Conservation (phyloP, 2,797 vertebrate genomes). For the Pterois miles region DNA sequence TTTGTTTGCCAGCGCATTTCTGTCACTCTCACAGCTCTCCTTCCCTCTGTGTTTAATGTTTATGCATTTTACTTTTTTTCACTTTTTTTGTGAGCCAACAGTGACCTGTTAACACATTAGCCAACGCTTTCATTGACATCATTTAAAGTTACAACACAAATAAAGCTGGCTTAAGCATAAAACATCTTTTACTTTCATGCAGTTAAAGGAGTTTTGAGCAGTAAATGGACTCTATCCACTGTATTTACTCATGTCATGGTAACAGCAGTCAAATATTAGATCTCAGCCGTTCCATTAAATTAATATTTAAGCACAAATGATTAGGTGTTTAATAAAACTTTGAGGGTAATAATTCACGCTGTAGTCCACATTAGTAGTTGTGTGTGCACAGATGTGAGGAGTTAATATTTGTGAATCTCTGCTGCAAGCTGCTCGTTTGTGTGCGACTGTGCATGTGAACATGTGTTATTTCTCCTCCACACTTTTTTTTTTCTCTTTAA, state of each 20-base stretch:
- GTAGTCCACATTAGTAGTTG: constrained; percentile 4
- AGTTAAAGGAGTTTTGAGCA: not conserved
- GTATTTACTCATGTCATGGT: constrained; percentile 43
- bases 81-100: constrained; percentile 21
- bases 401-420: constrained; percentile 24
- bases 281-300: constrained; percentile 13
- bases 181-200: constrained; percentile 5
- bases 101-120: constrained; percentile 52
- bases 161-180: constrained; percentile 7
- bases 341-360: constrained; percentile 20
- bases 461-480: constrained; percentile 42
- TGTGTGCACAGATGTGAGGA: constrained; percentile 4
- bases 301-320: constrained; percentile 31
- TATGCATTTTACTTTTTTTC: constrained; percentile 40
- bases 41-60: constrained; percentile 63
- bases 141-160: constrained; percentile 27
- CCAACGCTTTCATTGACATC: constrained; percentile 28
- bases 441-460: constrained; percentile 34
- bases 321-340: constrained; percentile 43
- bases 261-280: constrained; percentile 43
- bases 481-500: not conserved
- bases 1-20: constrained; percentile 75
- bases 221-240: constrained; percentile 5
- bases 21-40: constrained; percentile 63
- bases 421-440: constrained; percentile 19